These are phyloP conservation scores for Troides oblongomaculatus DNA, from an alignment of 2,888 invertebrate species.

Conservation along the genomic window DNA sequence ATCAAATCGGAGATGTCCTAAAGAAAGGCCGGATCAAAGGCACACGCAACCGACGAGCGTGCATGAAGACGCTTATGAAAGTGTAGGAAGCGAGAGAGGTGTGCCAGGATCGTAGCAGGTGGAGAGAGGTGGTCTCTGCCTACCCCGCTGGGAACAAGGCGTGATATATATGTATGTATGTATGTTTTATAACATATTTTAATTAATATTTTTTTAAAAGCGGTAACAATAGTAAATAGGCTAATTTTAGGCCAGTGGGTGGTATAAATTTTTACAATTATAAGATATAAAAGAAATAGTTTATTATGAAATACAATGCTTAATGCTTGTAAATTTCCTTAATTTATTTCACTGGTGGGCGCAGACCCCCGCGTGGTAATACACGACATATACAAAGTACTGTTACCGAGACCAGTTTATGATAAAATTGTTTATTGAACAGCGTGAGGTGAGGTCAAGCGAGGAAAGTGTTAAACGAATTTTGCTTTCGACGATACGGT, in stretches of 20 bases:
- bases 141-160: no score
- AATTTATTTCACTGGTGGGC: not conserved
- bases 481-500: conserved; percentile 72
- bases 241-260: no score
- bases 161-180: no score
- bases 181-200: conserved; percentile 13
- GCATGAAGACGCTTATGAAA: no score
- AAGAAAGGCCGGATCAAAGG: no score
- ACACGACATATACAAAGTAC: conserved; percentile 46
- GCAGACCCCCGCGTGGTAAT: not conserved
- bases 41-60: no score
- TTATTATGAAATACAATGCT: not conserved
- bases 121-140: no score
- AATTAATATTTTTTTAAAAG: not conserved
- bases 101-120: no score
- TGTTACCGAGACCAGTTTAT: conserved; percentile 73
- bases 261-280: not conserved
- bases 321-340: not conserved
- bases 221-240: no score
- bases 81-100: no score
- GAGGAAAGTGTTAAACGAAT: conserved; percentile 76
- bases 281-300: not conserved
- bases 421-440: conserved; percentile 56
- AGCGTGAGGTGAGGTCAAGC: conserved; percentile 58
- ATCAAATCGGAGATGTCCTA: no score